A percentile compares a stretch with the other conserved stretches of the same genome.
Conservation (phyloP, 2,888 invertebrate species). For the Achlya flavicornis region DNA sequence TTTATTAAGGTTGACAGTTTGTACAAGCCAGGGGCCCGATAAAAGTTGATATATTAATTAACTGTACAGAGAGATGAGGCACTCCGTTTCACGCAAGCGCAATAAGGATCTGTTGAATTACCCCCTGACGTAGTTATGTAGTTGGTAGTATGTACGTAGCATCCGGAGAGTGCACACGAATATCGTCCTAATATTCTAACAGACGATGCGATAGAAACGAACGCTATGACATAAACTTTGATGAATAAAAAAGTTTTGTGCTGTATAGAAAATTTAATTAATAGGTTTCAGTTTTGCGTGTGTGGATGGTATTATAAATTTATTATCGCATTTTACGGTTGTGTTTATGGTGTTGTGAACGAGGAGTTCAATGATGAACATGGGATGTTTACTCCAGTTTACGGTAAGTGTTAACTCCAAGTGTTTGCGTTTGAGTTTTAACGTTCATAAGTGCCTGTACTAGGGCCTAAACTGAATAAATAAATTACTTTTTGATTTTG, state of each 20-base stretch:
- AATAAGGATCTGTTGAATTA: conserved; percentile 59
- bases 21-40: conserved; percentile 62
- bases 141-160: conserved; percentile 59
- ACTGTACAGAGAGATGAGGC: conserved; percentile 79
- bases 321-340: conserved; percentile 42
- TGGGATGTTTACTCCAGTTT: conserved; percentile 61
- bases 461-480: too few relatives aligned
- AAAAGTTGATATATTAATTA: conserved; percentile 84
- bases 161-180: conserved; percentile 57
- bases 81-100: conserved; percentile 78
- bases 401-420: conserved; percentile 55
- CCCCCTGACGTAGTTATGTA: conserved; percentile 68
- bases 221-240: conserved; percentile 48
- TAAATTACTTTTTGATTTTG: too few relatives aligned
- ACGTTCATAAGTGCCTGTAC: too few relatives aligned
- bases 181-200: conserved; percentile 26
- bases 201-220: conserved; percentile 36
- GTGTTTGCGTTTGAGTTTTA: too few relatives aligned
- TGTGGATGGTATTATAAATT: conserved; percentile 32
- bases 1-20: conserved; percentile 77
- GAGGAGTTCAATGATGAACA: conserved; percentile 65
- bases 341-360: conserved; percentile 60
- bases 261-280: conserved; percentile 50
- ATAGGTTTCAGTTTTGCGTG: conserved; percentile 33
- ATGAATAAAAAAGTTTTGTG: conserved; percentile 52